A percentile compares a stretch with the other conserved stretches of the same genome.
These are phyloP conservation scores for Paradoxurus hermaphroditus DNA, from an alignment of 2,113 vertebrate species.

Conservation along the genomic window DNA sequence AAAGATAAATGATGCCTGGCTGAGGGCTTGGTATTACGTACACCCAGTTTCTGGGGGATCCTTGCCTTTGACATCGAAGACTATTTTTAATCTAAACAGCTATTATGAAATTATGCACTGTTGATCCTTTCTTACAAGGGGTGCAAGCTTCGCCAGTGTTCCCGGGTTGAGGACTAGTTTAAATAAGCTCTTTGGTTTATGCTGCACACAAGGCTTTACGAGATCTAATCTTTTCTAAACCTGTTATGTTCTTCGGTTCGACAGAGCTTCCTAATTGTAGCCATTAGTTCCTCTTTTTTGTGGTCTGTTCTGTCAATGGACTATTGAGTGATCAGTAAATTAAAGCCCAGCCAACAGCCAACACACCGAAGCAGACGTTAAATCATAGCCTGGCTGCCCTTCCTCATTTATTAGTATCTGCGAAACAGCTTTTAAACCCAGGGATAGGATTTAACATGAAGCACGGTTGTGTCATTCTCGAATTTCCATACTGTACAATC, in stretches of 20 bases:
- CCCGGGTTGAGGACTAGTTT: conserved; percentile 29
- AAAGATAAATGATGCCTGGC: neutral
- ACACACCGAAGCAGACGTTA: conserved; percentile 49
- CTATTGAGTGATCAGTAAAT: conserved; percentile 67
- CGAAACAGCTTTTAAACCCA: conserved; percentile 45
- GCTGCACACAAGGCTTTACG: conserved; percentile 27
- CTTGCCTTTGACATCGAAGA: neutral
- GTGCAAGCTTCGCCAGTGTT: neutral
- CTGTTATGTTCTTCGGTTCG: conserved; percentile 55
- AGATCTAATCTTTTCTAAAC: conserved; percentile 76
- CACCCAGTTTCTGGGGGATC: neutral
- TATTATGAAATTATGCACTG: conserved; percentile 33
- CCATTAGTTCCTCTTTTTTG: conserved; percentile 59
- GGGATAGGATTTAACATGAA: conserved; percentile 50
- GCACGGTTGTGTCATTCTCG: conserved; percentile 72
- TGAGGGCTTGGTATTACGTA: neutral
- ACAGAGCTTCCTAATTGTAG: conserved; percentile 70
- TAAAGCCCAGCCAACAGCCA: conserved; percentile 59
- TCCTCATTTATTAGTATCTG: conserved; percentile 60
- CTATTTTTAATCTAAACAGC: conserved; percentile 43
- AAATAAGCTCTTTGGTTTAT: conserved; percentile 60
- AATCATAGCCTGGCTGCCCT: conserved; percentile 61
- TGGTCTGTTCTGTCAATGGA: conserved; percentile 73
- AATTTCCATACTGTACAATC: conserved; percentile 80
- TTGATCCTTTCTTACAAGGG: conserved; percentile 43